phyloP scores from a whole-genome alignment of 2,113 vertebrate species.

The Petrocephalus zakoni region DNA sequence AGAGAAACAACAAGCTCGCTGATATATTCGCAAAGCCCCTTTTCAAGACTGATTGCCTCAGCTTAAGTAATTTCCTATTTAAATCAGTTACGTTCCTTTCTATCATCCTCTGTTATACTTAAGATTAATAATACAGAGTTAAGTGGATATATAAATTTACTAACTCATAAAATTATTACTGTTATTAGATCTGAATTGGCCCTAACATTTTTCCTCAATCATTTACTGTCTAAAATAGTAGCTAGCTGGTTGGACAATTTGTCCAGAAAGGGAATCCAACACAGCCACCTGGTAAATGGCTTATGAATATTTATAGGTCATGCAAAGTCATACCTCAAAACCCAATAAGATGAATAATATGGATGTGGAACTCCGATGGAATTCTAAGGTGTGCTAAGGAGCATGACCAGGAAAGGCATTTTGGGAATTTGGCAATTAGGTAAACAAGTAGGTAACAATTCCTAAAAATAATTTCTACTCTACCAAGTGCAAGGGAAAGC shows the following conservation, averaged over 20 bases:
- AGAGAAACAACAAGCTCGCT: not conserved
- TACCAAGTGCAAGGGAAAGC: not conserved
- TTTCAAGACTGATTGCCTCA: not conserved
- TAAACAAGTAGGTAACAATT: not conserved
- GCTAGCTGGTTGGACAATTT: not conserved
- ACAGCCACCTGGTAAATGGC: not conserved
- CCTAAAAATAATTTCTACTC: not conserved
- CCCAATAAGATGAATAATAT: not conserved
- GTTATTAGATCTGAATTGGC: not conserved
- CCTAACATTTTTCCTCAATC: not conserved
- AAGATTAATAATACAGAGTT: not conserved
- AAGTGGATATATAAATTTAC: not conserved
- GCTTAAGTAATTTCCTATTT: not conserved
- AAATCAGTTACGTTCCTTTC: not conserved
- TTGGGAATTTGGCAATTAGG: not conserved
- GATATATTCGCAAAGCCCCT: not conserved
- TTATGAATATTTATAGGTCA: slow-evolving; percentile 3
- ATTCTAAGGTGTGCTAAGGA: not conserved
- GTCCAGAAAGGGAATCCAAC: not conserved
- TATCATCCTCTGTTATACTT: not conserved
- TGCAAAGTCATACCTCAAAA: not conserved
- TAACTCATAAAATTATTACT: not conserved
- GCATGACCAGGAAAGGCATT: not conserved
- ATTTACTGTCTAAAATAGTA: not conserved
- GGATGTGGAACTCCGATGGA: not conserved